Conservation (phyloP, 2,113 vertebrate genomes). For the Puffinus mauretanicus region DNA sequence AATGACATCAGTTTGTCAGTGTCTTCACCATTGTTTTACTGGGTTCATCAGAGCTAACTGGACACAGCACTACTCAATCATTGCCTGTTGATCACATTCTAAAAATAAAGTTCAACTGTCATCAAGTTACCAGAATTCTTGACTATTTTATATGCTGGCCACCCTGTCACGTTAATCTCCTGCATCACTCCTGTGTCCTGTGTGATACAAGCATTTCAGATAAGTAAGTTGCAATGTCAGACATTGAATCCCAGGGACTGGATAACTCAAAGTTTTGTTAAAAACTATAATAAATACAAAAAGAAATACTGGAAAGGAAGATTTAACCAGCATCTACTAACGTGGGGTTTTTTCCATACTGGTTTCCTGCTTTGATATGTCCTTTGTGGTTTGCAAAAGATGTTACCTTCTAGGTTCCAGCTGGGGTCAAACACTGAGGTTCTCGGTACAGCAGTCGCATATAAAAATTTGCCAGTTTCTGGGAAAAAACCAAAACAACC, state of each 20-base stretch:
- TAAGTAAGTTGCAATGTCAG: neutral
- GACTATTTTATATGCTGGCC: neutral
- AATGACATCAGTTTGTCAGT: neutral
- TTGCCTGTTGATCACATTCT: neutral
- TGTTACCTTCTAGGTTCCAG: neutral
- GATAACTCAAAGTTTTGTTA: neutral
- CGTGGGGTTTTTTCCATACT: accelerated
- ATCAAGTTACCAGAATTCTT: neutral
- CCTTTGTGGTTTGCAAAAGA: neutral
- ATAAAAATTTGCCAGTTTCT: neutral
- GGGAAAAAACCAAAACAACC: neutral
- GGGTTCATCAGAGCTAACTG: neutral
- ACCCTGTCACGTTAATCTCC: neutral
- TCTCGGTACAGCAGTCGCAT: neutral
- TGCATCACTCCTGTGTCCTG: neutral
- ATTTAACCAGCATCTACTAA: neutral
- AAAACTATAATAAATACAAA: neutral
- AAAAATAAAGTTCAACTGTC: neutral
- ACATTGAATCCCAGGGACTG: neutral
- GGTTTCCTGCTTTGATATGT: neutral
- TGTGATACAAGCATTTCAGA: neutral
- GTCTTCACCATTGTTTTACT: neutral
- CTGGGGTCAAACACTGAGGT: neutral
- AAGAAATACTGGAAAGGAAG: neutral
- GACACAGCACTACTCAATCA: neutral